Base-by-base conservation (phyloP, 2,888 invertebrate genomes). In the Melinaea marsaeus region DNA sequence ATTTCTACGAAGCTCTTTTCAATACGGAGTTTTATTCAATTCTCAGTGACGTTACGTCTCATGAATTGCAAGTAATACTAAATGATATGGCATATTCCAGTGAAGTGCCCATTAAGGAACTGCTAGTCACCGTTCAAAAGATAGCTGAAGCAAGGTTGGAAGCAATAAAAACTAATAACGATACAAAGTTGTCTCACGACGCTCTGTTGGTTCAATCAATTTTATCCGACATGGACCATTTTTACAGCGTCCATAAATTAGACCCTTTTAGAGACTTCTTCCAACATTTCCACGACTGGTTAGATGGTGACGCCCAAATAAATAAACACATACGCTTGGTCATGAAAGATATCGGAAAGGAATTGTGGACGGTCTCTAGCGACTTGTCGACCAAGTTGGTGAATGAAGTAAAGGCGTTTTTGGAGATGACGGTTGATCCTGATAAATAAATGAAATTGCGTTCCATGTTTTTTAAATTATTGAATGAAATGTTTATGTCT, bases 211-310 rank as follows among this genome's bases (percentile, higher is more conserved):
- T 85, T 0, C 74, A 84, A 55, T 73, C 72, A 0, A 85, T 88
- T 64, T 65, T 88, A 5, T 86, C 87, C 4, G 87, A 88, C 65
- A 71, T 88, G 74, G 88, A 88, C 66, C 78, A 82, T 56, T 72
- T 83, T 54, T 87, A 80, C 45, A 75, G 75, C 48, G 77, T 72
- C 13, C 67, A 71, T 0, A 79, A 74, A 33, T 57, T 69, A 0
- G 78, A 79, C 47, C 79, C 79, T 0, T 86, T 86, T 62, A 74
- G 75, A 54, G 61, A 60, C 3, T 84, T 85, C 63, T 61, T 85
- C 47, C 74, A 69, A 5, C 72, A 70, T 2, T 73, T 72, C 48
- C 78, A 79, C 45, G 72, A 71, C 22, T 75, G 75, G 32, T 81
- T 68, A 0, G 73, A 66, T 22, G 58, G 55, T 22, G 77, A 76